Evolutionary conservation across 2,888 invertebrate genomes (phyloP).

Genomic region (Athripsodes cinereus): DNA sequence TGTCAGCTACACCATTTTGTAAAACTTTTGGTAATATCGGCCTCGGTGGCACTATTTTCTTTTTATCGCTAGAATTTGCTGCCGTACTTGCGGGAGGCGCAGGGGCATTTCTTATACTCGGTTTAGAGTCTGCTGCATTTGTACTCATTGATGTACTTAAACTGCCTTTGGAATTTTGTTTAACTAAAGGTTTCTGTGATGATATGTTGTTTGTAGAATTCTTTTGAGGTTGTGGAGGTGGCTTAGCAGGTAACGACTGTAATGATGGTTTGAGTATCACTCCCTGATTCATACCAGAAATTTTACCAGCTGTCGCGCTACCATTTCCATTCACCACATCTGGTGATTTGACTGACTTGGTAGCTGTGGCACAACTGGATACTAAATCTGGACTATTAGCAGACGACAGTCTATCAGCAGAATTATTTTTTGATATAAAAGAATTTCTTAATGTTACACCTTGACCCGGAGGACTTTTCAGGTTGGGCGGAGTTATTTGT

Average conservation of each 20-base stretch:
- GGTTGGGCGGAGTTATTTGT: conserved; percentile 36
- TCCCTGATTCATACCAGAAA: conserved; percentile 30
- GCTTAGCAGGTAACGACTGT: conserved; percentile 42
- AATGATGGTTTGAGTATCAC: conserved; percentile 31
- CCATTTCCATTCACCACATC: conserved; percentile 53
- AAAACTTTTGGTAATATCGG: conserved; percentile 26
- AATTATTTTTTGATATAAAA: conserved; percentile 41
- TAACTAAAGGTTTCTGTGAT: conserved; percentile 34
- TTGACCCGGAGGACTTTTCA: conserved; percentile 18
- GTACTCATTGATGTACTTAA: neutral
- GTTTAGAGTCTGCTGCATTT: conserved; percentile 14
- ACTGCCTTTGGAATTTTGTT: conserved; percentile 37
- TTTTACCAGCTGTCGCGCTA: conserved; percentile 34
- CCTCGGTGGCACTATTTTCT: conserved; percentile 31
- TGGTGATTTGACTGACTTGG: conserved; percentile 52
- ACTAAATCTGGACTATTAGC: conserved; percentile 66
- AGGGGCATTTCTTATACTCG: conserved; percentile 21
- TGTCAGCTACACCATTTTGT: conserved; percentile 26
- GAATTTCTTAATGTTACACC: conserved; percentile 32
- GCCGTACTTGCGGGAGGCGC: conserved; percentile 33
- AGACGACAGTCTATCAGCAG: conserved; percentile 34
- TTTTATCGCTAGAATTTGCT: conserved; percentile 36
- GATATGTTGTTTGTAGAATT: conserved; percentile 24
- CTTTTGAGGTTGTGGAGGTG: conserved; percentile 41
- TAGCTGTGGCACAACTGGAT: conserved; percentile 56